These are phyloP conservation scores for Enteromius trimaculatus DNA, from an alignment of 2,797 vertebrate species.

Conservation along the genomic window DNA sequence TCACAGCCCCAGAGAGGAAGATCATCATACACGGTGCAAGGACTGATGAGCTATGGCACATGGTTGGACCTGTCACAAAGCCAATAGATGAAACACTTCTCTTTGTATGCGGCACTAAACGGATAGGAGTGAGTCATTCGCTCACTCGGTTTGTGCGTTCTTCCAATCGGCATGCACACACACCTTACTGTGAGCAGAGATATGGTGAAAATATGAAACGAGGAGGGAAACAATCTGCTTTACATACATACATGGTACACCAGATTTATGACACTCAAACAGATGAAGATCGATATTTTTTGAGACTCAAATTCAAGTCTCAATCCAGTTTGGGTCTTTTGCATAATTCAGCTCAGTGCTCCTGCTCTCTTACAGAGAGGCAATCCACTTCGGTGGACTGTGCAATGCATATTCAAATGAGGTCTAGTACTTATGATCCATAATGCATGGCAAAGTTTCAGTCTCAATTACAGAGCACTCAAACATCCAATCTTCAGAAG, in stretches of 20 bases:
- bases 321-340: slow-evolving; percentile 23
- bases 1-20: slow-evolving; percentile 28
- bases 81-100: slow-evolving; percentile 45
- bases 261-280: slow-evolving; percentile 9
- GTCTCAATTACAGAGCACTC: slow-evolving; percentile 52
- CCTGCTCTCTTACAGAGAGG: slow-evolving; percentile 21
- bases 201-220: neutral
- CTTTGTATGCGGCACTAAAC: slow-evolving; percentile 21
- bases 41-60: slow-evolving; percentile 30
- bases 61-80: slow-evolving; percentile 33
- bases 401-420: slow-evolving; percentile 48
- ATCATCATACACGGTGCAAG: slow-evolving; percentile 33
- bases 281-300: slow-evolving; percentile 2
- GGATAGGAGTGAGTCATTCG: slow-evolving; percentile 2
- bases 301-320: slow-evolving; percentile 15
- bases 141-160: neutral
- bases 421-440: slow-evolving; percentile 56
- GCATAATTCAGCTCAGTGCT: slow-evolving; percentile 19
- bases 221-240: slow-evolving; percentile 12
- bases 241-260: neutral
- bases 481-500: slow-evolving; percentile 46
- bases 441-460: slow-evolving; percentile 53
- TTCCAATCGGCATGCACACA: neutral
- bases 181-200: neutral
- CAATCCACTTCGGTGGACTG: slow-evolving; percentile 46